Conservation (phyloP, 2,113 vertebrate species). For the Ovis aries region DNA sequence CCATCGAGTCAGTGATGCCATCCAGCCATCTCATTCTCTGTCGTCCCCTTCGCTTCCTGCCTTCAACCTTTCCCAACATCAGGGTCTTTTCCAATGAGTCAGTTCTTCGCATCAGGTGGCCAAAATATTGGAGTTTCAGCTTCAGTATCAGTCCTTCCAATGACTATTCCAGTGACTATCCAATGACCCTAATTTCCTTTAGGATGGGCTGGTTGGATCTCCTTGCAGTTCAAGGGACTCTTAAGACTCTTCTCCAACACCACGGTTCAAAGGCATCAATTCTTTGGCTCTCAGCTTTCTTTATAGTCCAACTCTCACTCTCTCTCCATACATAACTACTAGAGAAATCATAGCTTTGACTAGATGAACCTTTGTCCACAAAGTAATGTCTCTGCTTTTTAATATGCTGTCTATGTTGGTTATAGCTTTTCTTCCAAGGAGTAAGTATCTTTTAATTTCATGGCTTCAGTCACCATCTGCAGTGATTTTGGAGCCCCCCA, state of each 20-base stretch:
- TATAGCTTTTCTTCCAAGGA: not conserved
- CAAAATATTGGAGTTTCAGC: not conserved
- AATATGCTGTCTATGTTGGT: not conserved
- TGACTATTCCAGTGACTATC: not conserved
- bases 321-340: not conserved
- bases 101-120: not conserved
- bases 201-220: not conserved
- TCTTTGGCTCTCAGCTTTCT: not conserved
- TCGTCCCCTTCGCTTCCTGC: rapidly evolving
- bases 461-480: not conserved
- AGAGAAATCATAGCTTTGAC: not conserved
- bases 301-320: not conserved
- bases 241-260: not conserved
- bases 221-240: not conserved
- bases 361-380: not conserved
- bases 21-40: not conserved
- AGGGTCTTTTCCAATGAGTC: not conserved
- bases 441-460: not conserved
- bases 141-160: not conserved
- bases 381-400: not conserved
- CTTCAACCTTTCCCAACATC: not conserved
- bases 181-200: not conserved
- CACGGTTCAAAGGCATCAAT: not conserved
- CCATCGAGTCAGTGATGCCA: not conserved
- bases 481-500: not conserved